Conservation (phyloP, 64 coral and sea anemone species). For the Pocillopora verrucosa region DNA sequence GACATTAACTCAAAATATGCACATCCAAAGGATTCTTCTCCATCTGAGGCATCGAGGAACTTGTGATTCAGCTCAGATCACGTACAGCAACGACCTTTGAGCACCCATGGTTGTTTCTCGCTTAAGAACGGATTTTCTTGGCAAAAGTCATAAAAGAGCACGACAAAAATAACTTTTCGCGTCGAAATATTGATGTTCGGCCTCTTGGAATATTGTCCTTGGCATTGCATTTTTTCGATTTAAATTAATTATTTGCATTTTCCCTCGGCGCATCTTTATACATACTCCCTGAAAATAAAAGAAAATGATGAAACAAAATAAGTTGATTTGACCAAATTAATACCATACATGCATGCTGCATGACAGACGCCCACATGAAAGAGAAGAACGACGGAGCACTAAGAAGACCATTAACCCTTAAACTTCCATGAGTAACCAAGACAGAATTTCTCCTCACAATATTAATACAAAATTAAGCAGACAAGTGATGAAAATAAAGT, state of each 20-base stretch:
- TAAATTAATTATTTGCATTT: not conserved
- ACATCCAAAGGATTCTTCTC: no score
- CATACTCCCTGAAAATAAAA: slow-evolving; percentile 35
- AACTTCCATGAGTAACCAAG: no score
- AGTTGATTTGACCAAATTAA: not conserved
- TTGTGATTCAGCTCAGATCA: no score
- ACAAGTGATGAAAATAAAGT: no score
- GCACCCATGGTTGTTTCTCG: no score
- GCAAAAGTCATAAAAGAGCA: not conserved
- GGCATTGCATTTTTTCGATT: not conserved
- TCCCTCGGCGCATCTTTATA: not conserved
- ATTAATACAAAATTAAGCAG: no score
- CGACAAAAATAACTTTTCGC: not conserved
- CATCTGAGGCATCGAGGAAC: no score
- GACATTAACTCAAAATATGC: no score
- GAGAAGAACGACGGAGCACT: not conserved
- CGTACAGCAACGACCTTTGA: not conserved
- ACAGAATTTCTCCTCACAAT: no score
- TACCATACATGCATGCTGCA: not conserved
- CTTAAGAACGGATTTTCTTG: no score
- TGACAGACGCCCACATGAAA: not conserved
- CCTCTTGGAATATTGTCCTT: not conserved
- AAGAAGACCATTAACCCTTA: no score
- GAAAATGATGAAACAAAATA: not conserved
- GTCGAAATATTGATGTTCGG: not conserved